These are phyloP conservation scores for Tringa solitaria DNA, from an alignment of 2,113 vertebrate species.

Conservation along the genomic window DNA sequence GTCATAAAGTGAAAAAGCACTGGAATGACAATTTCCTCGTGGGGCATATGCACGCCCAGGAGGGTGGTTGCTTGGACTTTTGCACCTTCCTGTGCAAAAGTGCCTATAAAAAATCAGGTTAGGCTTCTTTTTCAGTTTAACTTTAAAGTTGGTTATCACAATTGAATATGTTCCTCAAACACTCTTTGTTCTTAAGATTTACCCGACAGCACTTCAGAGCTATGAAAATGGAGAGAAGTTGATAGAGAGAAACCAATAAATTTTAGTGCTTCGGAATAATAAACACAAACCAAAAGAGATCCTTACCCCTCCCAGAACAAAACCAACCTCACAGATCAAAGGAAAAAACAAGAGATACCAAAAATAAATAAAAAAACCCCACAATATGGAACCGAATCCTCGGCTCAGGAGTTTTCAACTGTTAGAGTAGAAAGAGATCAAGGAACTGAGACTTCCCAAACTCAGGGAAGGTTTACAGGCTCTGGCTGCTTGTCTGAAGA, in stretches of 20 bases:
- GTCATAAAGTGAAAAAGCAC: not conserved
- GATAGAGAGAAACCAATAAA: not conserved
- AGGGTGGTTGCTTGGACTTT: not conserved
- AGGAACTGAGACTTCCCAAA: not conserved
- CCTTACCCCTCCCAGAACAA: not conserved
- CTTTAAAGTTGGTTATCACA: not conserved
- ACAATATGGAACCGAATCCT: not conserved
- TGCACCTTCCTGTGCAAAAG: not conserved
- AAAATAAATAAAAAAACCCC: not conserved
- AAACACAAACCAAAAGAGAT: not conserved
- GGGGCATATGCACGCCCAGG: accelerated
- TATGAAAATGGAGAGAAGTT: not conserved
- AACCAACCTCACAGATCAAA: not conserved
- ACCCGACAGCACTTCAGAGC: not conserved
- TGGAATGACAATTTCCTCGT: not conserved
- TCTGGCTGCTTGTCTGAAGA: not conserved
- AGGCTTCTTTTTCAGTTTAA: not conserved
- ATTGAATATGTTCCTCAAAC: not conserved
- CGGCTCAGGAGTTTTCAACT: not conserved
- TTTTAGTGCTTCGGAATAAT: not conserved
- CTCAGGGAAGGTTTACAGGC: not conserved
- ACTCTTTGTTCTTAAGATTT: not conserved
- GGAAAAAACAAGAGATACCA: not conserved
- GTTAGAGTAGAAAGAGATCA: not conserved
- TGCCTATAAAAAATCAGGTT: not conserved